Percentiles rank a stretch among this genome's conserved stretches.
Conservation (phyloP, 1,140 invertebrate species). For the Pachypsylla venusta region DNA sequence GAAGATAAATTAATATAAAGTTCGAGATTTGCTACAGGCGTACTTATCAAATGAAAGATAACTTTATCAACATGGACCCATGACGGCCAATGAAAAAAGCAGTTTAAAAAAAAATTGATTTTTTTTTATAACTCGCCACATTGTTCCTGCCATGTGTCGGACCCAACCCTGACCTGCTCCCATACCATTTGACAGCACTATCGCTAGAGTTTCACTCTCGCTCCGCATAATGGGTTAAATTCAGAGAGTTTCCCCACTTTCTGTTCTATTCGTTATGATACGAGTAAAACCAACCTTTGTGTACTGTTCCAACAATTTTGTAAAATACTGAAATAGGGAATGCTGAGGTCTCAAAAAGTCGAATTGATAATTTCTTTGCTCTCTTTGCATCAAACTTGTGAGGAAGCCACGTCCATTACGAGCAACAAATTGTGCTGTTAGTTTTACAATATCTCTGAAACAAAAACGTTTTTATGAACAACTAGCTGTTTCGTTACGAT, state of each 20-base stretch:
- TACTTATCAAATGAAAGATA: not conserved
- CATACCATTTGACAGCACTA: too few species aligned
- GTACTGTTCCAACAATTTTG: constrained; percentile 94
- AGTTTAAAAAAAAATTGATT: constrained; percentile 3
- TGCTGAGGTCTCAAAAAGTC: constrained; percentile 97
- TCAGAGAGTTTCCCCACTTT: too few species aligned
- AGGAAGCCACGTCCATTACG: constrained; percentile 95
- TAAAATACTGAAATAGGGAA: constrained; percentile 97
- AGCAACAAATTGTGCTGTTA: constrained; percentile 98
- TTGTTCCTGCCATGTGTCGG: too few species aligned
- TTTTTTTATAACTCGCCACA: too few species aligned
- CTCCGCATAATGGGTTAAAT: too few species aligned
- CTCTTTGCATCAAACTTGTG: constrained; percentile 95
- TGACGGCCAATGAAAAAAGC: too few species aligned
- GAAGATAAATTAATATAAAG: not conserved
- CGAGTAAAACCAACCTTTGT: constrained; percentile 85
- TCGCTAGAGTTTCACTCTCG: too few species aligned
- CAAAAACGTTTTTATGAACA: too few species aligned
- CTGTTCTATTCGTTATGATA: too few species aligned
- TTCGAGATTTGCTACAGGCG: not conserved
- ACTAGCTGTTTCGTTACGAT: too few species aligned
- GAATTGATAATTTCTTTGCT: constrained; percentile 97
- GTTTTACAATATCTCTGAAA: constrained; percentile 85
- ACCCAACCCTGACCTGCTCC: too few species aligned
- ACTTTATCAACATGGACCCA: too few species aligned